Evolutionary conservation across 2,113 vertebrate species (phyloP), one percentile per base, ranked within the genome.

Genomic region (Rostratula benghalensis): DNA sequence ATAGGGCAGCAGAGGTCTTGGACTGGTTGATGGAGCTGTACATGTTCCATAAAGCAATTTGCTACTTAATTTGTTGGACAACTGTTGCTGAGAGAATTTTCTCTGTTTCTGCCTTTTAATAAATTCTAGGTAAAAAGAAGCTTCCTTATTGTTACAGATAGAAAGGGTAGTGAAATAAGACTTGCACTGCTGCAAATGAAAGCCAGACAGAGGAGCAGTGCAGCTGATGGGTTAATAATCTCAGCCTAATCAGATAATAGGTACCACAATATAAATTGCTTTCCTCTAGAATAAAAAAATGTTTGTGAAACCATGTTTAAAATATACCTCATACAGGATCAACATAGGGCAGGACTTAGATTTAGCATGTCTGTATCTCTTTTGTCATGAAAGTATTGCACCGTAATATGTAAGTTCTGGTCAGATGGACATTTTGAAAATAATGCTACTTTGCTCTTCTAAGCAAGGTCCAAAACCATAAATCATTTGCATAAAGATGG

Each of bases 361-460:
- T 90, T 77, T 85, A 33, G 68, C 3, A 3, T 84, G n/a, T 59
- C 37, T 93, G 13, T 67, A 76, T 78, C 67, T 90, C n/a, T 71
- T 46, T 83, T 56, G 65, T 73, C 61, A 74, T 79, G 77, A 82
- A 89, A 43, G 54, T 81, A 50, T 76, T 90, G 53, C 48, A 25
- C 11, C 65, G 9, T 59, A 93, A 86, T 70, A 54, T 46, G 11
- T 57, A 83, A 91, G 59, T 84, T 85, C 81, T 91, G 71, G 84
- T 93, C 81, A 96, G 79, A 93, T 65, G 23, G 48, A 92, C 20
- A 48, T 91, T 96, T 93, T 80, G 68, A 96, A 95, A 92, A 94
- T 74, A 96, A 73, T 84, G 59, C 25, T 90, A 79, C 45, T 45
- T 73, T 91, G 73, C 67, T 96, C 75, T 89, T 80, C 51, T 92